Evolutionary conservation across 2,797 vertebrate genomes (phyloP).

Genomic region (Scolopax rusticola): DNA sequence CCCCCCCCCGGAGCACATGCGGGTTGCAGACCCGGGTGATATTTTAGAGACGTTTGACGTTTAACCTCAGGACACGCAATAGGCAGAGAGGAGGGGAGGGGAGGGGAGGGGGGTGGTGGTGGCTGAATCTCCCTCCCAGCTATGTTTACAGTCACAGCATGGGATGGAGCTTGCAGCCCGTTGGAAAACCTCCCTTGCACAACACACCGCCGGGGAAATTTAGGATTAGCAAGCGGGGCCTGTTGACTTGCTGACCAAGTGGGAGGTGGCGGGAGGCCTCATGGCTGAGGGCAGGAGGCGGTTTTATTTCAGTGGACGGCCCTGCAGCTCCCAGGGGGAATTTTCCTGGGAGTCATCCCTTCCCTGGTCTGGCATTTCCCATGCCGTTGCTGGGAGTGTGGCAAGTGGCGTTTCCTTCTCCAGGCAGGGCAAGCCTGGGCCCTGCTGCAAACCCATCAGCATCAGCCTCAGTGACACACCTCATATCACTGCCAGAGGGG

Average conservation of each 20-base stretch:
- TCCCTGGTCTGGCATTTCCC: neutral
- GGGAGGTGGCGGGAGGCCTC: neutral
- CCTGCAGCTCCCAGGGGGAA: neutral
- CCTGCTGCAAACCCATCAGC: neutral
- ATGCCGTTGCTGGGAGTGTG: accelerated
- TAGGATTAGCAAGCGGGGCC: neutral
- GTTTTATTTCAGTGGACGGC: neutral
- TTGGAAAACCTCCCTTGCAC: neutral
- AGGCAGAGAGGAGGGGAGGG: neutral
- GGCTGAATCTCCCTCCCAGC: neutral
- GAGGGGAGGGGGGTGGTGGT: neutral
- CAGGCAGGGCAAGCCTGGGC: neutral
- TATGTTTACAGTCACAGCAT: neutral
- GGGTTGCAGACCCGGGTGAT: neutral
- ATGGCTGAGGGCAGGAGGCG: neutral
- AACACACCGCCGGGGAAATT: neutral
- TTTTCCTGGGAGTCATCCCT: neutral
- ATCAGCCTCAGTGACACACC: neutral
- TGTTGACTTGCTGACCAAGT: neutral
- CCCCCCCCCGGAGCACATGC: neutral
- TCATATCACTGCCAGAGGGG: neutral
- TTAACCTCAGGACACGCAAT: constrained; percentile 49
- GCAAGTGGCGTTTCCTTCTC: neutral
- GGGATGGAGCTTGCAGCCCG: neutral
- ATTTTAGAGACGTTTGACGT: constrained; percentile 58